Base-by-base conservation (phyloP, 2,888 invertebrate genomes). In the Ectemnius lituratus region DNA sequence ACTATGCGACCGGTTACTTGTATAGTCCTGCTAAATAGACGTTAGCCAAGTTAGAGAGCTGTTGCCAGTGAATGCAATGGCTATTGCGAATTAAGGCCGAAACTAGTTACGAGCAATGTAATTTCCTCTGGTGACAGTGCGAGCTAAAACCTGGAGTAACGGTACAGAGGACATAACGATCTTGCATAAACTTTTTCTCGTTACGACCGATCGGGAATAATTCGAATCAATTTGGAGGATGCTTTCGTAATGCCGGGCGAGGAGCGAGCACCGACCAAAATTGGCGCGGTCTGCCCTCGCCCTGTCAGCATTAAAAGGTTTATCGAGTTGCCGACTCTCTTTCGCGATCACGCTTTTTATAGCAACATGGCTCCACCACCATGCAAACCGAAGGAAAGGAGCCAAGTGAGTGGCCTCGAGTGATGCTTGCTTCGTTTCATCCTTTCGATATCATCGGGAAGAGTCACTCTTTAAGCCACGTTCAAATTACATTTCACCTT, bases 191-290 rank as follows among this genome's bases (percentile, higher is more conserved):
- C 37, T 37, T 37, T 37, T 37, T 37, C 37, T 37, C 37, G 37
- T 37, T 37, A 37, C 37, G 16, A 11, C 16, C 16, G 52, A 52
- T 52, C 52, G 52, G 16, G 6, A 52, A 52, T 52, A 52, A 52
- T 52, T 62, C 61, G 56, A 49, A 59, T 57, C 72, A 77, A 77
- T 72, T 78, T 70, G 69, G 67, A 27, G 63, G 65, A 64, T 49
- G 67, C 62, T 75, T 77, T 75, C 70, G 72, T 62, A 70, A 75
- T 37, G 14, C 23, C 13, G 8, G 5, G 28, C 16, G 49, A 28
- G 45, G 37, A 37, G 52, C 23, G 60, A 60, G 46, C 61, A 18
- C 37, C 62, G 65, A 62, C 75, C 75, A 76, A 79, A 78, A 75
- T 72, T 77, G 77, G 77, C 8, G 60, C 61, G 77, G 60, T 62